Evolutionary conservation across 2,113 vertebrate species (phyloP), one percentile per base, ranked within the genome.

Genomic region (Dromas ardeola): DNA sequence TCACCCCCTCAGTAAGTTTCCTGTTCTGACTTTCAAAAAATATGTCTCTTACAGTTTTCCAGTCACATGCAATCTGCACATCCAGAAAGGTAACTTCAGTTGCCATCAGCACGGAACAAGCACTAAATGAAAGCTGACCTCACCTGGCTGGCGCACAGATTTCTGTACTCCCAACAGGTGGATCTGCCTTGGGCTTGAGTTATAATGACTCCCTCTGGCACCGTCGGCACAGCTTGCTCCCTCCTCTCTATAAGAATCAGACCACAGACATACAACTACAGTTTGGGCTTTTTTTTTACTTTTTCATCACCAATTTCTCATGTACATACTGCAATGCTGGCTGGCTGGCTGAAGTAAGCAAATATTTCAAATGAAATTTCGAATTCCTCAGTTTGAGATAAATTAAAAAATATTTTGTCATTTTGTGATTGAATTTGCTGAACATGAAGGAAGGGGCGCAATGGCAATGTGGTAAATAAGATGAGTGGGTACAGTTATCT

Each of bases 1-100:
- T 86, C 95, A 94, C 81, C 50, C n/a, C 43, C 70, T 88, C 81
- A 81, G 32, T 90, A 95, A 78, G 43, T 93, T 92, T 97, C 83
- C 92, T 90, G 73, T 73, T 90, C 58, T 89, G 45, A 52, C 36
- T 94, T 97, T 94, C 88, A 96, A 87, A 78, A 77, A 93, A 79
- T 81, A 95, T 53, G 52, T 65, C 62, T 97, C 27, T 79, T 62
- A 76, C 77, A 40, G 89, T 88, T 96, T 91, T 92, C 69, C 90
- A 89, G 40, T 55, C 4, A 0, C 52, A 14, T 27, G 29, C 22
- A 81, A 47, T 76, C 52, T 77, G 49, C 17, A 8, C 22, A 86
- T 72, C 74, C 36, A 77, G 61, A 62, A 76, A 55, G 34, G 38
- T 43, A 84, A 84, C 56, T 49, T 76, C 40, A 21, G 58, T 18